Conservation (phyloP, 2,888 invertebrate species). For the Byasa hedistus region DNA sequence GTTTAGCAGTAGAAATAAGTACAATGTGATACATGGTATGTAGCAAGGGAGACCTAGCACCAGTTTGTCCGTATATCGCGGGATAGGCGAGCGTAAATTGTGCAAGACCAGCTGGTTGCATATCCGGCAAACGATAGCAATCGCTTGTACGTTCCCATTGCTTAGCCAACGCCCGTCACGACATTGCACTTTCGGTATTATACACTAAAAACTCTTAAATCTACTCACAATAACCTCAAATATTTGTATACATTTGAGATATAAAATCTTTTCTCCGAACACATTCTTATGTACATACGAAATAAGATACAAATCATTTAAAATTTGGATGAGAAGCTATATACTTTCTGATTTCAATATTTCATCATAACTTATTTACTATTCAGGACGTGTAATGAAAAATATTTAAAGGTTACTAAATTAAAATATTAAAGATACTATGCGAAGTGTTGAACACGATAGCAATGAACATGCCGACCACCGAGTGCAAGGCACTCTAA, state of each 20-base stretch:
- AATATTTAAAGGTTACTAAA: too few species aligned
- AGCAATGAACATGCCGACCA: slow-evolving; percentile 12
- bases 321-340: not conserved
- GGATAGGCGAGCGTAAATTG: slow-evolving; percentile 26
- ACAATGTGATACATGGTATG: not conserved
- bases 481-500: slow-evolving; percentile 34
- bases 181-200: slow-evolving; percentile 14
- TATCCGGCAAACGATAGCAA: slow-evolving; percentile 30
- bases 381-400: too few species aligned
- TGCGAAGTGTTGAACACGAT: not conserved
- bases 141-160: slow-evolving; percentile 25
- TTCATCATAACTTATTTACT: not conserved
- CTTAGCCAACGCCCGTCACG: slow-evolving; percentile 26
- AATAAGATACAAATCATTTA: not conserved
- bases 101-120: slow-evolving; percentile 28
- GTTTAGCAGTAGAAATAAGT: not conserved
- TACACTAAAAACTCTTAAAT: not conserved
- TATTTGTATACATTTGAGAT: too few species aligned
- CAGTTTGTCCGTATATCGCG: slow-evolving; percentile 22
- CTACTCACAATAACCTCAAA: not conserved
- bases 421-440: slow-evolving; percentile 1
- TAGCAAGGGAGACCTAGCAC: not conserved
- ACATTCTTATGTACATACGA: too few species aligned
- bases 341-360: not conserved
- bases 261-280: too few species aligned